A percentile compares a stretch with the other conserved stretches of the same genome.
These are phyloP conservation scores for Melangyna quadrimaculata DNA, from an alignment of 2,888 invertebrate genomes.

Conservation along the genomic window DNA sequence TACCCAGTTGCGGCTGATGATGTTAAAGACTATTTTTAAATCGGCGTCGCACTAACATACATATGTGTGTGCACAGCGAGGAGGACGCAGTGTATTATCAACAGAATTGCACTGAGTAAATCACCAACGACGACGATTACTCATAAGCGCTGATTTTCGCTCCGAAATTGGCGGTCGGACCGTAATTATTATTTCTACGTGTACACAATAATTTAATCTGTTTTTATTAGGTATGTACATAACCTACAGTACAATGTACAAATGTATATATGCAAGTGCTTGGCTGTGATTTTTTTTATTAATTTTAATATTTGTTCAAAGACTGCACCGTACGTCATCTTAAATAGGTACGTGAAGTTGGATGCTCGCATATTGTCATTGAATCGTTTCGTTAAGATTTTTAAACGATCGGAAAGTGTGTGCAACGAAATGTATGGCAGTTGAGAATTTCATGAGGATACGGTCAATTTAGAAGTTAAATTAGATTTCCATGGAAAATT, in stretches of 20 bases:
- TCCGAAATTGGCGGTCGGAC: conserved; percentile 61
- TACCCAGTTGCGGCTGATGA: conserved; percentile 32
- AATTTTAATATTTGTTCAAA: neutral
- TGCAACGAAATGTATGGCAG: conserved; percentile 1
- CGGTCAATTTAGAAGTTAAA: conserved; percentile 48
- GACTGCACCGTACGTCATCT: conserved; percentile 54
- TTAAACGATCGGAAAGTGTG: conserved; percentile 24
- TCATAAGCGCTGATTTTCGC: conserved; percentile 63
- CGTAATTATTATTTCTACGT: conserved; percentile 61
- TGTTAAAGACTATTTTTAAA: conserved; percentile 65
- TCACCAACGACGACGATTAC: conserved; percentile 50
- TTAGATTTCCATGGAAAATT: conserved; percentile 61
- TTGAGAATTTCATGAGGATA: conserved; percentile 32
- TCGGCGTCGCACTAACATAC: conserved; percentile 21
- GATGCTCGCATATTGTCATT: conserved; percentile 46
- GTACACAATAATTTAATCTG: conserved; percentile 37
- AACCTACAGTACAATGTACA: neutral
- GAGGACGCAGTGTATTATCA: conserved; percentile 52
- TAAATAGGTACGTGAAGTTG: conserved; percentile 20
- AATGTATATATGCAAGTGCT: conserved; percentile 31
- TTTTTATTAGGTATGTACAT: conserved; percentile 5
- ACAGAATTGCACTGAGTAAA: conserved; percentile 60
- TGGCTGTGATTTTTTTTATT: neutral
- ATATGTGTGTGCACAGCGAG: conserved; percentile 41
- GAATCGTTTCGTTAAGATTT: conserved; percentile 44